These are phyloP conservation scores for Strigamia transsilvanica DNA, from an alignment of 2,888 invertebrate genomes.

Conservation along the genomic window DNA sequence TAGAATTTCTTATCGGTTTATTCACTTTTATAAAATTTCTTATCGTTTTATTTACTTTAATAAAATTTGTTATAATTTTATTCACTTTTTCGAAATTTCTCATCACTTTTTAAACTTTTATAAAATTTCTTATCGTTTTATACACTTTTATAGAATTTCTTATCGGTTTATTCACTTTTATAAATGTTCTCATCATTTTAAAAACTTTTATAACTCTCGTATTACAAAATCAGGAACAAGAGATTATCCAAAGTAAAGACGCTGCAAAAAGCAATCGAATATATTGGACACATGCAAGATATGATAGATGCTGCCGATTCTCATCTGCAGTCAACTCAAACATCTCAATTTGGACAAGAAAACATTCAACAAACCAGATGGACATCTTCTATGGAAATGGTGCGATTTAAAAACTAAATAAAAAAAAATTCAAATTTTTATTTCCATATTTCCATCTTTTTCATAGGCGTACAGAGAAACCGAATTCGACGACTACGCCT, in stretches of 20 bases:
- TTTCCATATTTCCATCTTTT: neutral
- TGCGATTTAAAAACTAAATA: neutral
- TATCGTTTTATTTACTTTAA: too few species aligned
- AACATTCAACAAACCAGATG: slow-evolving; percentile 19
- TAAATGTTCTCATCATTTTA: too few species aligned
- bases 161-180: too few species aligned
- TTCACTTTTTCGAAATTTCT: too few species aligned
- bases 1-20: too few species aligned
- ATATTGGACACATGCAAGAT: slow-evolving; percentile 69
- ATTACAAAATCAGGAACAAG: slow-evolving; percentile 67
- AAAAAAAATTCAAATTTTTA: neutral
- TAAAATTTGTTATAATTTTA: too few species aligned
- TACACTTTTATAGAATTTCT: too few species aligned
- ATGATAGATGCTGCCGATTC: slow-evolving; percentile 60
- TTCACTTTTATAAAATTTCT: too few species aligned
- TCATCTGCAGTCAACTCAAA: slow-evolving; percentile 44
- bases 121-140: too few species aligned
- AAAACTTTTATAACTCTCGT: too few species aligned
- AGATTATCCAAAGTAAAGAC: slow-evolving; percentile 74
- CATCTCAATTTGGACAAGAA: slow-evolving; percentile 9
- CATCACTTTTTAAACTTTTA: too few species aligned
- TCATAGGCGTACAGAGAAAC: neutral
- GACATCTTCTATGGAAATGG: slow-evolving; percentile 44
- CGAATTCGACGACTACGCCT: slow-evolving; percentile 11
- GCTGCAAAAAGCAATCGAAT: slow-evolving; percentile 71